Percentiles rank a stretch among this genome's conserved stretches.
Evolutionary conservation across 1,140 invertebrate species (phyloP).

Genomic region (Zelostemma sp.): DNA sequence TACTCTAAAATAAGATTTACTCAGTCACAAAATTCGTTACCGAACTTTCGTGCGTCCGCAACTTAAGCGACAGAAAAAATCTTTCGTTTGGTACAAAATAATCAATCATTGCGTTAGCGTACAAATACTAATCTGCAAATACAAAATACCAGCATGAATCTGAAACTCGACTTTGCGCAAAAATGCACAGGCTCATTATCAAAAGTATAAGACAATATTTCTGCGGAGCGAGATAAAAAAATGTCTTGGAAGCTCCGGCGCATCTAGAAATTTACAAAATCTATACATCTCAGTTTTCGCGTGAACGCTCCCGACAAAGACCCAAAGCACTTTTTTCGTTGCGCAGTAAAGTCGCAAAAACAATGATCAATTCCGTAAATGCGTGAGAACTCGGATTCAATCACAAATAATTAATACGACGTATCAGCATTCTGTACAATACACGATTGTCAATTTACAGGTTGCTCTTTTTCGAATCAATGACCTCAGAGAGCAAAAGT

Average conservation of each 20-base stretch:
- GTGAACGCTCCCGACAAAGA: background rate
- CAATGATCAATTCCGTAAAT: no score
- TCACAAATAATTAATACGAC: background rate
- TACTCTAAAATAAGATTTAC: background rate
- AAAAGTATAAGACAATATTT: background rate
- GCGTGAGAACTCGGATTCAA: no score
- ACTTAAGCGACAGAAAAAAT: background rate
- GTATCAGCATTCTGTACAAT: no score
- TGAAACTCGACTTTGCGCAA: no score
- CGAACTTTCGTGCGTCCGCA: background rate
- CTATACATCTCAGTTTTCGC: constrained; percentile 15
- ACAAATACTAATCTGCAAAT: background rate
- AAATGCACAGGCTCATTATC: background rate
- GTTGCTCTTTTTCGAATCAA: no score
- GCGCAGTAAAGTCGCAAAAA: no score
- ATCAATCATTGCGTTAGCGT: background rate
- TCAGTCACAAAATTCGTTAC: background rate
- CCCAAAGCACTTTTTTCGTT: background rate
- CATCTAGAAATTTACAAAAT: no score
- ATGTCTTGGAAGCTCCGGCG: no score
- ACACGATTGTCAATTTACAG: no score
- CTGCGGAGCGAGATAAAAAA: background rate
- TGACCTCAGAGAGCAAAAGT: background rate
- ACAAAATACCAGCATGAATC: no score
- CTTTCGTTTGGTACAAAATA: background rate